Evolutionary conservation across 2,888 invertebrate genomes (phyloP).

Genomic region (Erebia ligea): DNA sequence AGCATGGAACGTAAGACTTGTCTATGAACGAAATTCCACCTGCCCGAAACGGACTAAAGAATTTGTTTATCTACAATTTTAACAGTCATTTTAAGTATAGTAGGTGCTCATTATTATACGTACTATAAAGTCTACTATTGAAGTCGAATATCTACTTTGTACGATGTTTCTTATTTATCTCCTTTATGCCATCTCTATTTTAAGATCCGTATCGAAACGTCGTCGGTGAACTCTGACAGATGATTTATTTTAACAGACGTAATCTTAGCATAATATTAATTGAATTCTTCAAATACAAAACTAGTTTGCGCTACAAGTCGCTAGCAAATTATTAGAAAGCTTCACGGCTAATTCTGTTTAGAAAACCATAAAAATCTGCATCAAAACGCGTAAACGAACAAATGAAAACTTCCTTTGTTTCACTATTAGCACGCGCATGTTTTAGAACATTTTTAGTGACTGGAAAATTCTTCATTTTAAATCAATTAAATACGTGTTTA

Average conservation of each 20-base stretch:
- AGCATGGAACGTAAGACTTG: too few species aligned
- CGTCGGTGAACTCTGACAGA: not conserved
- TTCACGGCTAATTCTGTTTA: conserved; percentile 21
- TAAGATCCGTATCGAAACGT: not conserved
- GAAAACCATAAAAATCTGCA: conserved; percentile 21
- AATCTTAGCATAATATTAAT: not conserved
- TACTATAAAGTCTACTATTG: too few species aligned
- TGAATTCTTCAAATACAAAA: not conserved
- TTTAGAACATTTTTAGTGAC: not conserved
- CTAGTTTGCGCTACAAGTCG: not conserved
- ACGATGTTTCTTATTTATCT: too few species aligned
- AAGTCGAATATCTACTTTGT: too few species aligned
- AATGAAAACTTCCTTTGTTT: conserved; percentile 30
- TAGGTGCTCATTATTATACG: too few species aligned
- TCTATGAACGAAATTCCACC: too few species aligned
- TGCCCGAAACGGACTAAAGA: too few species aligned
- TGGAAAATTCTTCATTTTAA: not conserved
- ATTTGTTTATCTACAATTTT: too few species aligned
- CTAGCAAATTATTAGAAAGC: conserved; percentile 17
- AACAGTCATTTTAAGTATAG: too few species aligned
- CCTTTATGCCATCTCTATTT: not conserved
- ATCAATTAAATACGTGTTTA: not conserved
- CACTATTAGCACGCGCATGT: conserved; percentile 14
- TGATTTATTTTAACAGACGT: conserved; percentile 3
- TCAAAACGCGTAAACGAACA: conserved; percentile 12